Evolutionary conservation across 2,888 invertebrate species (phyloP).

Genomic region (Ectemnius continuus): DNA sequence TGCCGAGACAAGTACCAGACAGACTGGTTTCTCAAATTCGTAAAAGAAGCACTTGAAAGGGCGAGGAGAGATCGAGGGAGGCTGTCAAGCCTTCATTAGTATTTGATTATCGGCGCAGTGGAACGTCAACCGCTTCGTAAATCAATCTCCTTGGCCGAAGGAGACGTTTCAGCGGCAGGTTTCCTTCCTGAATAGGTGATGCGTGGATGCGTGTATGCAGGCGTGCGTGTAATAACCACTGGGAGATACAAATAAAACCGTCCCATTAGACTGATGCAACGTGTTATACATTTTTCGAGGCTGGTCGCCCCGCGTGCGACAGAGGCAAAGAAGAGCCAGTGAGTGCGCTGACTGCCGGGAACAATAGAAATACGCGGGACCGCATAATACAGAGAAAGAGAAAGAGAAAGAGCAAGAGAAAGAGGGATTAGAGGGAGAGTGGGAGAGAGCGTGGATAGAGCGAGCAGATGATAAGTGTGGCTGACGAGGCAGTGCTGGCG

Average conservation of each 20-base stretch:
- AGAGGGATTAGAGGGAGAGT: too few relatives aligned
- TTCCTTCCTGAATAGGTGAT: slow-evolving; percentile 36
- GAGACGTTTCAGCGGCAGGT: not conserved
- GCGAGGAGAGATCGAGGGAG: too few relatives aligned
- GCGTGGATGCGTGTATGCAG: slow-evolving; percentile 16
- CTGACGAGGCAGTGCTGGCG: slow-evolving; percentile 55
- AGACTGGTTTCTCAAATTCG: too few relatives aligned
- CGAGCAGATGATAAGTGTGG: slow-evolving; percentile 55
- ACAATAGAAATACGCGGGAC: slow-evolving; percentile 41
- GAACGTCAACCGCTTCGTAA: not conserved
- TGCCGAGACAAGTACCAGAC: too few relatives aligned
- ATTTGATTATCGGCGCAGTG: not conserved
- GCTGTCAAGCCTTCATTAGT: not conserved
- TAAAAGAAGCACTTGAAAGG: too few relatives aligned
- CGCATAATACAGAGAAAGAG: slow-evolving; percentile 31
- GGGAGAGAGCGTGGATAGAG: slow-evolving; percentile 11
- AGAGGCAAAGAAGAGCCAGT: too few relatives aligned
- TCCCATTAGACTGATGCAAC: slow-evolving; percentile 50
- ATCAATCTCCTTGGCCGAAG: not conserved
- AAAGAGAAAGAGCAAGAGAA: too few relatives aligned
- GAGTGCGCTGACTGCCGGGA: slow-evolving; percentile 27
- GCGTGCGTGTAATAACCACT: slow-evolving; percentile 50
- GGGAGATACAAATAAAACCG: slow-evolving; percentile 54
- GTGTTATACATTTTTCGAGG: slow-evolving; percentile 55
- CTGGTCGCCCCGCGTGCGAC: too few relatives aligned